These are phyloP conservation scores for Onychomys torridus DNA, from an alignment of 2,797 vertebrate genomes.

Conservation along the genomic window DNA sequence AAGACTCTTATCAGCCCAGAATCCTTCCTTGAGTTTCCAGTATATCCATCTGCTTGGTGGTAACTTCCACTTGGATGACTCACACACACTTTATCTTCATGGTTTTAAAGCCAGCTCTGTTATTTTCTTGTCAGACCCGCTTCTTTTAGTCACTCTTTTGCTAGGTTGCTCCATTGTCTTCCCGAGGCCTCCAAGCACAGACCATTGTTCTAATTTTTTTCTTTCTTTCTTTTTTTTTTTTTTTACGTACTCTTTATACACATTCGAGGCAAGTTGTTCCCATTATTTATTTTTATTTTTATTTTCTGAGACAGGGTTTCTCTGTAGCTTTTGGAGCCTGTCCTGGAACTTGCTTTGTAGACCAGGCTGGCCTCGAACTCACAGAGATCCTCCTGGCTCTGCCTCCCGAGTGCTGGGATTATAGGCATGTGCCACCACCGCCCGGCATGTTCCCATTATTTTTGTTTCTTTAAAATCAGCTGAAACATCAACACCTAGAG, in stretches of 20 bases:
- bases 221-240: slow-evolving; percentile 26
- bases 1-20: not conserved
- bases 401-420: no score
- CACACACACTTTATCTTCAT: not conserved
- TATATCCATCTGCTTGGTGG: not conserved
- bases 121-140: not conserved
- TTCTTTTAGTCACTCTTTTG: slow-evolving; percentile 8
- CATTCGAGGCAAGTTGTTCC: not conserved
- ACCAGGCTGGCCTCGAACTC: no score
- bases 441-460: not conserved
- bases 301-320: no score
- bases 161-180: slow-evolving; percentile 38
- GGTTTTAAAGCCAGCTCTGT: slow-evolving; percentile 44
- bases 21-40: slow-evolving; percentile 22
- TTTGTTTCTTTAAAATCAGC: slow-evolving; percentile 33
- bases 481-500: not conserved
- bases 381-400: no score
- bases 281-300: no score
- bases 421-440: no score
- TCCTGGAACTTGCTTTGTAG: no score
- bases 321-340: no score
- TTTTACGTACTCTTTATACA: not conserved
- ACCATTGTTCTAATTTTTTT: not conserved
- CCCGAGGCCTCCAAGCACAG: not conserved
- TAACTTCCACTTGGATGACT: not conserved